Percentiles rank a stretch among this genome's conserved stretches.
Conservation (phyloP, 2,888 invertebrate species). For the Himalopsyche japonica region DNA sequence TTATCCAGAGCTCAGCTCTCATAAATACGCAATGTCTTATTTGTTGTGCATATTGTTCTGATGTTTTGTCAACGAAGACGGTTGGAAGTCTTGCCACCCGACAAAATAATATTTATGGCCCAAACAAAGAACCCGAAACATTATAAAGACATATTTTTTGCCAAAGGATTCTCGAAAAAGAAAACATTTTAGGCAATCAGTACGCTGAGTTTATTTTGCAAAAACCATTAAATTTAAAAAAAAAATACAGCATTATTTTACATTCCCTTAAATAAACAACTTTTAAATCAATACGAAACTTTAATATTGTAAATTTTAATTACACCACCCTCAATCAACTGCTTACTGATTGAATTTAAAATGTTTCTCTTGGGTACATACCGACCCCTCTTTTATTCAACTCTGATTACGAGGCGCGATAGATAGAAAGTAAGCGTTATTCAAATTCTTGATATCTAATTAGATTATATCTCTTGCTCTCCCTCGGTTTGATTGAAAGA, state of each 20-base stretch:
- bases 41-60: neutral
- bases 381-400: neutral
- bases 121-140: neutral
- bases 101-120: neutral
- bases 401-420: neutral
- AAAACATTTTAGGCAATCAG: neutral
- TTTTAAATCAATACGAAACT: too few relatives aligned
- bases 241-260: too few relatives aligned
- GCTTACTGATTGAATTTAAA: neutral
- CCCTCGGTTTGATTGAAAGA: neutral
- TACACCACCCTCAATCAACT: too few relatives aligned
- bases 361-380: neutral
- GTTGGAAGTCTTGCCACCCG: neutral
- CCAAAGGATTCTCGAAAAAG: neutral
- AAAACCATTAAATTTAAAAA: too few relatives aligned
- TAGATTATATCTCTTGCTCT: neutral
- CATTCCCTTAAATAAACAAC: too few relatives aligned
- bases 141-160: neutral
- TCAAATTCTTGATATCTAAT: neutral
- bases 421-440: neutral
- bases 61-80: neutral
- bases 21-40: neutral
- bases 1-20: neutral
- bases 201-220: too few relatives aligned
- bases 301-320: too few relatives aligned